Conservation (phyloP, 92 coral and sea anemone species). For the Porites divaricata region DNA sequence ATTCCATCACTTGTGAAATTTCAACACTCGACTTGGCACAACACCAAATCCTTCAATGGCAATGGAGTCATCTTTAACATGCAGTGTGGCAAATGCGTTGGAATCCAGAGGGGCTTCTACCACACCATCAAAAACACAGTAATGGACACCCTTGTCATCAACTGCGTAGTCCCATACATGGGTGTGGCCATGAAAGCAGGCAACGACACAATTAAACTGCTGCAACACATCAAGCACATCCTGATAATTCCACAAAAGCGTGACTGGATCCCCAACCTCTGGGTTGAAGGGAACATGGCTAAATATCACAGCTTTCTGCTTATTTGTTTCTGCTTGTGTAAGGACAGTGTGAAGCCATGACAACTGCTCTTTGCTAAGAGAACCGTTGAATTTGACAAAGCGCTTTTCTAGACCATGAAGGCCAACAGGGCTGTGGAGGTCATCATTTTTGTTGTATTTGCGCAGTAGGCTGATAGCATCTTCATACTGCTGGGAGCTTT, state of each 20-base stretch:
- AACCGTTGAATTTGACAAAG: slow-evolving; percentile 68
- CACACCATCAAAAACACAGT: slow-evolving; percentile 64
- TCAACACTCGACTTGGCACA: slow-evolving; percentile 47
- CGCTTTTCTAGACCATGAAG: slow-evolving; percentile 65
- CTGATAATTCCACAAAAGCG: slow-evolving; percentile 66
- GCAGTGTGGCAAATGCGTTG: slow-evolving; percentile 80
- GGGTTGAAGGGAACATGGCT: slow-evolving; percentile 77
- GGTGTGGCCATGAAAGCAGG: slow-evolving; percentile 74
- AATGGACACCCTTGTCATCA: slow-evolving; percentile 76
- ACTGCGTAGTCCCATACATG: slow-evolving; percentile 54
- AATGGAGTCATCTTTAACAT: slow-evolving; percentile 60
- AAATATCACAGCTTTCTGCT: slow-evolving; percentile 70
- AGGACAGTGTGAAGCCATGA: slow-evolving; percentile 69
- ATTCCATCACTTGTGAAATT: slow-evolving; percentile 13
- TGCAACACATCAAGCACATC: slow-evolving; percentile 67
- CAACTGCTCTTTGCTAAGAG: slow-evolving; percentile 63
- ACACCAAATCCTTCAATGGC: slow-evolving; percentile 73
- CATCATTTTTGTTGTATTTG: slow-evolving; percentile 58
- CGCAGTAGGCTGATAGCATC: slow-evolving; percentile 59
- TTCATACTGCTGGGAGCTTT: slow-evolving; percentile 42
- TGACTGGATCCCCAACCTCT: slow-evolving; percentile 27
- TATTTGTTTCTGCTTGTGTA: slow-evolving; percentile 49
- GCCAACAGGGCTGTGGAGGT: slow-evolving; percentile 44
- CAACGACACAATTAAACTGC: slow-evolving; percentile 66
- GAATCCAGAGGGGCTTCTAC: slow-evolving; percentile 70